A percentile compares a stretch with the other conserved stretches of the same genome.
Conservation (phyloP, 2,797 vertebrate genomes). For the Prionace glauca region DNA sequence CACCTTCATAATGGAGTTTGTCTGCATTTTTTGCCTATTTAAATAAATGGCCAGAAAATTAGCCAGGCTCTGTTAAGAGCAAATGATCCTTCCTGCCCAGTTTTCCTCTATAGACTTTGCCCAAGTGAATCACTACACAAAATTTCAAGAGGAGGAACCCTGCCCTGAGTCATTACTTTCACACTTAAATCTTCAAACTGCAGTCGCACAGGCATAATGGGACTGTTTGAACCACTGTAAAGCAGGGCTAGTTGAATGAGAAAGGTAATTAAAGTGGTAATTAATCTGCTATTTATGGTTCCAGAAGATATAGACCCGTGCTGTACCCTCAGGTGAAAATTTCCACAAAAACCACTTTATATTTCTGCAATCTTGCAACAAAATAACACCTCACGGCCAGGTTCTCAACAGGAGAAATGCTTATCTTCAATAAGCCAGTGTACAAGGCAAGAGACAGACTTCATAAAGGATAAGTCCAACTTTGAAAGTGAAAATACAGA, state of each 20-base stretch:
- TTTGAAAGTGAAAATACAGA: neutral
- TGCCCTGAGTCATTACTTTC: neutral
- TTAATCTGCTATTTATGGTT: slow-evolving; percentile 13
- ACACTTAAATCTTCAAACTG: neutral
- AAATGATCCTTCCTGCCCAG: neutral
- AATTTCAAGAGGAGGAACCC: neutral
- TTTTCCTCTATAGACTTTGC: neutral
- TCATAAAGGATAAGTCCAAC: slow-evolving; percentile 7
- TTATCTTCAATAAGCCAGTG: neutral
- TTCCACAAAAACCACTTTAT: neutral
- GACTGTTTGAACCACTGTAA: neutral
- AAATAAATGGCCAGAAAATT: neutral
- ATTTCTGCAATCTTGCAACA: neutral
- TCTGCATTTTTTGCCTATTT: neutral
- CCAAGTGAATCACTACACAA: neutral
- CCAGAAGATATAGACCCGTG: neutral
- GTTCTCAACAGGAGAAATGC: neutral
- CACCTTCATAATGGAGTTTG: neutral
- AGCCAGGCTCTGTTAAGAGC: neutral
- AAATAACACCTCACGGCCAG: neutral
- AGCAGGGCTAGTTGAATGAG: neutral
- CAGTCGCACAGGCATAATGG: neutral
- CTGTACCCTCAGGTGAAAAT: neutral
- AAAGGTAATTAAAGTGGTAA: neutral
- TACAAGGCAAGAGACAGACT: neutral